A percentile compares a stretch with the other conserved stretches of the same genome.
Conservation (phyloP, 2,113 vertebrate genomes). For the Gallinago media region DNA sequence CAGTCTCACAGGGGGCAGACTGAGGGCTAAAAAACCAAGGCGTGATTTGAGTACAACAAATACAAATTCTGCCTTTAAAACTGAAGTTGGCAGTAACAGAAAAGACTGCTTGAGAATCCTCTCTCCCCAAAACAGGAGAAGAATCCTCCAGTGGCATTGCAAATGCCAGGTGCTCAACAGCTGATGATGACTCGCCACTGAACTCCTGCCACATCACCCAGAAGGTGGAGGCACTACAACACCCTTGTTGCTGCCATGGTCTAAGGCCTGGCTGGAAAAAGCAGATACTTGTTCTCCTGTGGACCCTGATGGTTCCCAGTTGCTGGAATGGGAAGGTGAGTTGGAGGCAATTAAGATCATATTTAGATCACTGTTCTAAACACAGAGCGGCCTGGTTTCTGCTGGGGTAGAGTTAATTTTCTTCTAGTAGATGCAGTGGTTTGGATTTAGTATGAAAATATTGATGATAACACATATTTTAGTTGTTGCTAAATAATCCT, state of each 20-base stretch:
- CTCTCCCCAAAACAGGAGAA: neutral
- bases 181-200: neutral
- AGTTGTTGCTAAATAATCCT: neutral
- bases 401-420: neutral
- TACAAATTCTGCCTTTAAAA: neutral
- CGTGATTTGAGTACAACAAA: accelerated
- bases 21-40: neutral
- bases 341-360: neutral
- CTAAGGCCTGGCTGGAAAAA: neutral
- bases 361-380: neutral
- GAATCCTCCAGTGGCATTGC: neutral
- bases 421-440: neutral
- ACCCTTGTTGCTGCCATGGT: neutral
- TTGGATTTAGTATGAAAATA: neutral
- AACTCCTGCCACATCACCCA: neutral
- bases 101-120: neutral
- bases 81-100: neutral
- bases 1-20: neutral
- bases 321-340: neutral
- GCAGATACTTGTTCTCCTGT: neutral
- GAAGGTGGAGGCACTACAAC: neutral
- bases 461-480: neutral
- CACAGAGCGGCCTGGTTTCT: neutral
- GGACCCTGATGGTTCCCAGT: no score
- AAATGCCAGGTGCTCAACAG: neutral